A percentile compares a stretch with the other conserved stretches of the same genome.
These are phyloP conservation scores for Drosophila cognata DNA, from an alignment of 2,888 invertebrate species.

Conservation along the genomic window DNA sequence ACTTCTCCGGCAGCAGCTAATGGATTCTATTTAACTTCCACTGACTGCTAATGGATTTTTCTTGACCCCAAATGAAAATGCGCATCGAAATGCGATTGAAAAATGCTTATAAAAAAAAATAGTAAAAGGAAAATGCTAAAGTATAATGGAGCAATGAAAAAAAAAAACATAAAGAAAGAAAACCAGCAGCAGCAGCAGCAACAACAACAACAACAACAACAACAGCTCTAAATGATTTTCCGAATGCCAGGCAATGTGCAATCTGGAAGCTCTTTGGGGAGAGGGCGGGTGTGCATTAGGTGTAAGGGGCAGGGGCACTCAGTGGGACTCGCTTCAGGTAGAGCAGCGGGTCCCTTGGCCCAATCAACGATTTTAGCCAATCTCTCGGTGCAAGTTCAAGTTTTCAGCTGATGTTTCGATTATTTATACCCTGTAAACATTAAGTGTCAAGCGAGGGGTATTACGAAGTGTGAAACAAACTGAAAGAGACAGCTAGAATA, in stretches of 20 bases:
- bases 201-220: conserved; percentile 14
- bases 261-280: conserved; percentile 8
- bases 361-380: conserved; percentile 53
- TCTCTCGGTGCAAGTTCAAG: conserved; percentile 29
- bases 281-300: not conserved
- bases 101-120: conserved; percentile 73
- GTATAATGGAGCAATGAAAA: conserved; percentile 67
- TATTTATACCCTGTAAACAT: conserved; percentile 12
- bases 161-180: conserved; percentile 30
- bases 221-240: conserved; percentile 56
- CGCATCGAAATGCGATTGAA: conserved; percentile 80
- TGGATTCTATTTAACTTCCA: conserved; percentile 85
- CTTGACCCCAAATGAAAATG: conserved; percentile 84
- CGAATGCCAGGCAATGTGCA: conserved; percentile 57
- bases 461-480: not conserved
- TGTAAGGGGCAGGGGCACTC: not conserved
- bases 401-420: conserved; percentile 19
- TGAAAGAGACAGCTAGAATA: not conserved
- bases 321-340: not conserved
- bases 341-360: conserved; percentile 13
- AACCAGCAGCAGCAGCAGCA: conserved; percentile 33
- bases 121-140: conserved; percentile 54
- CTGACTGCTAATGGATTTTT: conserved; percentile 84
- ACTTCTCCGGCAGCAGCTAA: conserved; percentile 74
- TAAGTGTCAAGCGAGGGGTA: not conserved